Conservation (phyloP, 2,113 vertebrate genomes). For the Daphoenositta chrysoptera region DNA sequence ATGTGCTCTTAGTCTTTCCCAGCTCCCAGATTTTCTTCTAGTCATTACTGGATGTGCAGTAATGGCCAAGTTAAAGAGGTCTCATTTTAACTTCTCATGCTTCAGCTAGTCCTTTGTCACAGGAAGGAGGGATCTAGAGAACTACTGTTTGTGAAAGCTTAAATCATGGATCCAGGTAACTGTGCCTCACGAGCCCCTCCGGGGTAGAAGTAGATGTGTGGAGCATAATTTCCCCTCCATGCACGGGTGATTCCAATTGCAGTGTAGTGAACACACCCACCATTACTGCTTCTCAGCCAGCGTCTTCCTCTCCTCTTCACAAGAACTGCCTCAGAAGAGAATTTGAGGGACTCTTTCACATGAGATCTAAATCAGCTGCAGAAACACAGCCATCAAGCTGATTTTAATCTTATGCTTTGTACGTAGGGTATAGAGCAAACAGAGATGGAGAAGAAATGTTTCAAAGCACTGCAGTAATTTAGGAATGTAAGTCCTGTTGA, state of each 20-base stretch:
- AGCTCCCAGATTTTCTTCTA: neutral
- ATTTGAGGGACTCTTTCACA: neutral
- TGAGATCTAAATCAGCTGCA: neutral
- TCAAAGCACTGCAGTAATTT: neutral
- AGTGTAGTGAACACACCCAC: neutral
- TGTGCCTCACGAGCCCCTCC: neutral
- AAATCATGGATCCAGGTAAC: neutral
- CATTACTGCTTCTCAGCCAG: neutral
- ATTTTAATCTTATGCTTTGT: neutral
- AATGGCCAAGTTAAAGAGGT: neutral
- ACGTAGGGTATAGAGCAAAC: neutral
- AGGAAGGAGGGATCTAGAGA: neutral
- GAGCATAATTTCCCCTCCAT: neutral
- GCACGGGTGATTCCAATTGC: fast-evolving
- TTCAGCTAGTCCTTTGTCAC: neutral
- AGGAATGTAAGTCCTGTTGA: neutral
- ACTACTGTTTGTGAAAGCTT: neutral
- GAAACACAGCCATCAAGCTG: neutral
- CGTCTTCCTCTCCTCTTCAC: neutral
- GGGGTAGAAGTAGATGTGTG: fast-evolving
- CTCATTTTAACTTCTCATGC: neutral
- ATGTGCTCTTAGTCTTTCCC: neutral
- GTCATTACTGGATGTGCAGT: neutral
- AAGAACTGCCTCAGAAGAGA: neutral
- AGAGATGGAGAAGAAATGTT: neutral